Percentiles rank a stretch among this genome's conserved stretches.
Conservation (phyloP, 2,113 vertebrate species). For the Ellobius talpinus region DNA sequence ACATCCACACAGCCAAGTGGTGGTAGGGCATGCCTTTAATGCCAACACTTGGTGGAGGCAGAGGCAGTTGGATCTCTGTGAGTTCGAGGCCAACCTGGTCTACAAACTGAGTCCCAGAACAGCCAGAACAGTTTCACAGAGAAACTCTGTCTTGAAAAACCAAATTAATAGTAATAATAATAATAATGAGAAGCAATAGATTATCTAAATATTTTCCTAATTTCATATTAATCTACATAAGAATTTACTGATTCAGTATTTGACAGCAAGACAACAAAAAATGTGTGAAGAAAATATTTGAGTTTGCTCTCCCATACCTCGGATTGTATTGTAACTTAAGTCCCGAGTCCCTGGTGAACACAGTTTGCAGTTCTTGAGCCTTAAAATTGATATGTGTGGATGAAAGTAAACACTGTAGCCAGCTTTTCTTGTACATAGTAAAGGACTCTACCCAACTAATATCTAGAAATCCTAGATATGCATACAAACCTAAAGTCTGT, state of each 20-base stretch:
- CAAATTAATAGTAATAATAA: not conserved
- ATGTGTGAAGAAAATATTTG: not conserved
- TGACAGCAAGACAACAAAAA: not conserved
- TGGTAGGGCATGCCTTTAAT: not conserved
- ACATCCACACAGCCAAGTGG: not conserved
- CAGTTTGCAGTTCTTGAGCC: not conserved
- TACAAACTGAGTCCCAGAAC: not conserved
- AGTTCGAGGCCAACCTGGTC: not conserved
- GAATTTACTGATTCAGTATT: not conserved
- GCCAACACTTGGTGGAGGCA: not conserved
- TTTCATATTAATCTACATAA: not conserved
- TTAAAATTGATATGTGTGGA: conserved; percentile 54
- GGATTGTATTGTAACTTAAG: conserved; percentile 69
- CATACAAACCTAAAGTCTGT: conserved; percentile 15
- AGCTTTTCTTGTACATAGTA: conserved; percentile 43
- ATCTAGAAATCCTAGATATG: conserved; percentile 55
- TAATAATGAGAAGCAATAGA: not conserved
- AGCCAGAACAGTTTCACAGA: not conserved
- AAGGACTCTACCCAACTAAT: conserved; percentile 14
- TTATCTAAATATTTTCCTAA: conserved; percentile 52
- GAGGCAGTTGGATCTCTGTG: not conserved
- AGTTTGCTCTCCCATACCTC: conserved; percentile 10
- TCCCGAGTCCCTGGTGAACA: not conserved
- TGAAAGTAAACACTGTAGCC: not conserved
- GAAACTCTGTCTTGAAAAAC: not conserved